Percentiles rank a stretch among this genome's conserved stretches.
Evolutionary conservation across 2,888 invertebrate species (phyloP).

Genomic region (Linnaemya vulpina): DNA sequence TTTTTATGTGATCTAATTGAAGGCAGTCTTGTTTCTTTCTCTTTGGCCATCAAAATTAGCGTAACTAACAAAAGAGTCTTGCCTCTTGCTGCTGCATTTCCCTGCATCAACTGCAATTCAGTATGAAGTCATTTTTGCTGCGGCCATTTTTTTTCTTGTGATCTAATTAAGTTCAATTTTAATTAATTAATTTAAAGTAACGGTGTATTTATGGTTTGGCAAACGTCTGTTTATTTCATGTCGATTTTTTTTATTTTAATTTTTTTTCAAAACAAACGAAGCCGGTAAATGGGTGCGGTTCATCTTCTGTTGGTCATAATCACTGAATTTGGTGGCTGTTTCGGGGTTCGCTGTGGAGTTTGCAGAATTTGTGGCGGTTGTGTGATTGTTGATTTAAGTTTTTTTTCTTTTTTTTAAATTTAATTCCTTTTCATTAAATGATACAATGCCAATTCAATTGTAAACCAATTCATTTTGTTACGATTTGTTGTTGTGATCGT

Average conservation of each 20-base stretch:
- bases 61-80: slow-evolving; percentile 6
- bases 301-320: slow-evolving; percentile 66
- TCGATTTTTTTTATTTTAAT: neutral
- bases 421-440: slow-evolving; percentile 65
- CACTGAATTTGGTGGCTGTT: slow-evolving; percentile 43
- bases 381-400: neutral
- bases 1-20: slow-evolving; percentile 37
- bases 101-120: neutral
- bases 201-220: slow-evolving; percentile 79
- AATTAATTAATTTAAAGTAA: slow-evolving; percentile 82
- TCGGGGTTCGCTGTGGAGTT: slow-evolving; percentile 16
- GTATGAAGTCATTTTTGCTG: slow-evolving; percentile 34
- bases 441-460: slow-evolving; percentile 68
- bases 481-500: slow-evolving; percentile 63
- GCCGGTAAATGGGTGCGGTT: slow-evolving; percentile 71
- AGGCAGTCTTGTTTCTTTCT: slow-evolving; percentile 6
- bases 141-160: slow-evolving; percentile 18
- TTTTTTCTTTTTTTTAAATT: slow-evolving; percentile 17
- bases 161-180: slow-evolving; percentile 73
- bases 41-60: slow-evolving; percentile 44
- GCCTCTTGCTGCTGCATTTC: neutral
- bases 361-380: slow-evolving; percentile 9
- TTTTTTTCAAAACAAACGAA: slow-evolving; percentile 61
- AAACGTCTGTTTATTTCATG: slow-evolving; percentile 71
- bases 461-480: slow-evolving; percentile 68